These are phyloP conservation scores for Drosophila takahashii DNA, from an alignment of 1,140 invertebrate genomes.

Conservation along the genomic window DNA sequence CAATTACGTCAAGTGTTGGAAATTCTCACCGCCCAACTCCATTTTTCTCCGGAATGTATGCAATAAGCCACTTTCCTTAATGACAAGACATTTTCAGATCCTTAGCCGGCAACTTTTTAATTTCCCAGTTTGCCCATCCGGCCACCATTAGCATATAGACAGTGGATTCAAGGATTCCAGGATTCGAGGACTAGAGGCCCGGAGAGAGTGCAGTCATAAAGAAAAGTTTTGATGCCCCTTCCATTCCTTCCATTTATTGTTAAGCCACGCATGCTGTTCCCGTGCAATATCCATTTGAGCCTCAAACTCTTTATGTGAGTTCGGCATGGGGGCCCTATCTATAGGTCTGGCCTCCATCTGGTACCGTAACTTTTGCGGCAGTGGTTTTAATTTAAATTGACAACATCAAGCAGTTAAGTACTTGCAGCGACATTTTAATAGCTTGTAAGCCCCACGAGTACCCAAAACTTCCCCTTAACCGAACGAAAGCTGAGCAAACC, in stretches of 20 bases:
- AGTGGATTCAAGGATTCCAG: constrained; percentile 10
- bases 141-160: constrained; percentile 84
- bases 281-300: constrained; percentile 68
- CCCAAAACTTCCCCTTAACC: constrained; percentile 54
- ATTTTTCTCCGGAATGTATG: constrained; percentile 4
- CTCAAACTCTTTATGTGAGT: constrained; percentile 28
- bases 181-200: neutral
- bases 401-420: constrained; percentile 83
- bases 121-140: constrained; percentile 85
- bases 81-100: constrained; percentile 55
- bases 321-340: constrained; percentile 27
- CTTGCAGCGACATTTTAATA: constrained; percentile 83
- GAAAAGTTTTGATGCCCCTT: constrained; percentile 47
- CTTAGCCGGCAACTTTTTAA: constrained; percentile 61
- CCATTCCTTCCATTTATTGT: constrained; percentile 29
- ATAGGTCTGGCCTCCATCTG: constrained; percentile 50
- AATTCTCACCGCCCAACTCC: constrained; percentile 18
- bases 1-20: constrained; percentile 42
- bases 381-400: constrained; percentile 82
- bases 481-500: constrained; percentile 26
- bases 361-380: constrained; percentile 74
- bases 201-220: constrained; percentile 63
- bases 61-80: constrained; percentile 57
- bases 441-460: constrained; percentile 79
- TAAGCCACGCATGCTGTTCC: constrained; percentile 71